Conservation (phyloP, 2,797 vertebrate species). For the Pteronotus mesoamericanus region DNA sequence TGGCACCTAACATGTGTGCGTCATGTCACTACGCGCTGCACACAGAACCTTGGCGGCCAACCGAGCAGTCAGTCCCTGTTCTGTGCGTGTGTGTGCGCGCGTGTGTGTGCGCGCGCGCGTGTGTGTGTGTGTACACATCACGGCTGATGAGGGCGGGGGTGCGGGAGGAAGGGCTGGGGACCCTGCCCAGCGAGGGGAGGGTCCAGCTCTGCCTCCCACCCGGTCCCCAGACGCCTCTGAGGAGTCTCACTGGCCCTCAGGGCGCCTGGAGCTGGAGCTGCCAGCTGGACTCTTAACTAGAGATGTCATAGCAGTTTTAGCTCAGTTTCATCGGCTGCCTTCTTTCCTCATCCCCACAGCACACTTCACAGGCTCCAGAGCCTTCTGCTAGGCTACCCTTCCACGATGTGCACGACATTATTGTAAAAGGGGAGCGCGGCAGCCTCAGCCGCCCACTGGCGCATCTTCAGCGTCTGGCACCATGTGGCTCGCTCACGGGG, state of each 20-base stretch:
- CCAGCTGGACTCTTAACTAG: accelerated
- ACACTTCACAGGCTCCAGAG: background rate
- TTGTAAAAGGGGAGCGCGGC: background rate
- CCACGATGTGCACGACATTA: accelerated
- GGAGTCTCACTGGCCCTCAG: background rate
- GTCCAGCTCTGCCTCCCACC: too few relatives aligned
- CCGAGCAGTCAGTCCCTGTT: accelerated
- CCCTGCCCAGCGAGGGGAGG: too few relatives aligned
- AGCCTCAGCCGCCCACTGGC: background rate
- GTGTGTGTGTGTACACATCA: too few relatives aligned
- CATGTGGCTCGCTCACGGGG: accelerated
- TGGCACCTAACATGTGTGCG: accelerated
- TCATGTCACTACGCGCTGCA: accelerated
- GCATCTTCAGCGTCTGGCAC: accelerated
- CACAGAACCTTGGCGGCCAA: background rate
- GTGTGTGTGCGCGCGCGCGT: background rate
- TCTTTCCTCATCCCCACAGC: background rate
- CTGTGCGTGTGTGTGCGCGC: too few relatives aligned
- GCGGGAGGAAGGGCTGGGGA: background rate
- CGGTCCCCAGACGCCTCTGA: background rate
- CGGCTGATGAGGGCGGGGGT: background rate
- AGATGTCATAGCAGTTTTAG: accelerated
- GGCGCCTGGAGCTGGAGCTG: too few relatives aligned
- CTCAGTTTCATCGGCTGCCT: accelerated
- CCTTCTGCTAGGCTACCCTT: background rate